phyloP scores from a whole-genome alignment of 2,888 invertebrate species.

The Noctua janthe region DNA sequence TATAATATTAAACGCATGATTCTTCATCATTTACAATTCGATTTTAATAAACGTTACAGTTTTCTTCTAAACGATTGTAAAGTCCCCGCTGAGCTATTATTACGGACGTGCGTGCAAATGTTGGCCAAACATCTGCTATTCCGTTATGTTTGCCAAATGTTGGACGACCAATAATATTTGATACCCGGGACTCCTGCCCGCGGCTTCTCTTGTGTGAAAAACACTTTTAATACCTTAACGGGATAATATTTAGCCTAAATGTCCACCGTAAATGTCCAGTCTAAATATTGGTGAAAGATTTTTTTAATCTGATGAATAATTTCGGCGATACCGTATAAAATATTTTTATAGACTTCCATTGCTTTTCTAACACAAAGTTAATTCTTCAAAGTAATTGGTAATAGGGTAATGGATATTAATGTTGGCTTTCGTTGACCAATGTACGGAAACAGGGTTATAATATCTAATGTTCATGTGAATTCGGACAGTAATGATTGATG shows the following conservation, averaged over 20 bases:
- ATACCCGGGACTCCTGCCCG: neutral
- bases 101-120: constrained; percentile 77
- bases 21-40: constrained; percentile 51
- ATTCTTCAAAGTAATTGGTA: neutral
- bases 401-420: neutral
- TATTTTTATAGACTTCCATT: neutral
- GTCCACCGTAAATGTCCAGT: neutral
- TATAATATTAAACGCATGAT: constrained; percentile 60
- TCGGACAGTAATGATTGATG: constrained; percentile 61
- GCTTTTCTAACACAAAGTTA: neutral
- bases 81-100: constrained; percentile 78
- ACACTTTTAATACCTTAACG: neutral
- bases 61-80: constrained; percentile 69
- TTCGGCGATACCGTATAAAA: neutral
- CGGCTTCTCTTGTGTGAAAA: neutral
- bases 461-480: constrained; percentile 53
- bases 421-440: constrained; percentile 1
- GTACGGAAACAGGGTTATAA: constrained; percentile 14
- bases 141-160: constrained; percentile 39
- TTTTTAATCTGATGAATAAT: neutral
- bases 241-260: neutral
- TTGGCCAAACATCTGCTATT: constrained; percentile 28
- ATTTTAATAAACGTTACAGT: constrained; percentile 52
- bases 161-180: constrained; percentile 7
- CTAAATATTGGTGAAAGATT: neutral